These are phyloP conservation scores for Saguinus imperator DNA, from an alignment of 2,113 vertebrate species.

Conservation along the genomic window DNA sequence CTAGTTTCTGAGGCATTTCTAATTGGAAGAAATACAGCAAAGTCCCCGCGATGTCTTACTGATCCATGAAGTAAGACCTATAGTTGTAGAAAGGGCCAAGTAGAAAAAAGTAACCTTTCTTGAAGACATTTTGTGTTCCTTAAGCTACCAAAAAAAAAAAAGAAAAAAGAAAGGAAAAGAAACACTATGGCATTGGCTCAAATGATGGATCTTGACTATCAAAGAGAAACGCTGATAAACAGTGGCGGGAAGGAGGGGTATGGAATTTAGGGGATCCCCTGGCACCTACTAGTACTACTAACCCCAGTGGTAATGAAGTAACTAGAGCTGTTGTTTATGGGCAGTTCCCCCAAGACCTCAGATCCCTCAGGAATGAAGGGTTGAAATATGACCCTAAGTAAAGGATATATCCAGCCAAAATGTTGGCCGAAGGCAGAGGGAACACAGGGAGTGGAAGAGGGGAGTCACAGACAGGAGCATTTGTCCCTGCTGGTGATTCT, in stretches of 20 bases:
- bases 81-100: fast-evolving
- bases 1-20: background rate
- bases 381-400: fast-evolving
- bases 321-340: fast-evolving
- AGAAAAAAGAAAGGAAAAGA: too few species aligned
- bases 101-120: fast-evolving
- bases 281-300: fast-evolving
- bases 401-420: fast-evolving
- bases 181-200: background rate
- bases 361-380: background rate
- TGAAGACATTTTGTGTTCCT: background rate
- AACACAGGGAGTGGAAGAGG: fast-evolving
- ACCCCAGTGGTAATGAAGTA: fast-evolving
- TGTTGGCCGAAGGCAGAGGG: background rate
- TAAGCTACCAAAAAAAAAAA: background rate
- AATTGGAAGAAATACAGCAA: background rate
- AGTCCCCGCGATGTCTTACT: fast-evolving
- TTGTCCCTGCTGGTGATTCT: background rate
- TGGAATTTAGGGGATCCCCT: too few species aligned
- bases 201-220: background rate
- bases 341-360: too few species aligned
- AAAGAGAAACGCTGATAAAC: background rate
- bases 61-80: background rate
- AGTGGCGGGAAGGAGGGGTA: background rate
- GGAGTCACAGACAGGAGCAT: background rate